Conservation (phyloP, 2,888 invertebrate species). For the Napeogenes sylphis region DNA sequence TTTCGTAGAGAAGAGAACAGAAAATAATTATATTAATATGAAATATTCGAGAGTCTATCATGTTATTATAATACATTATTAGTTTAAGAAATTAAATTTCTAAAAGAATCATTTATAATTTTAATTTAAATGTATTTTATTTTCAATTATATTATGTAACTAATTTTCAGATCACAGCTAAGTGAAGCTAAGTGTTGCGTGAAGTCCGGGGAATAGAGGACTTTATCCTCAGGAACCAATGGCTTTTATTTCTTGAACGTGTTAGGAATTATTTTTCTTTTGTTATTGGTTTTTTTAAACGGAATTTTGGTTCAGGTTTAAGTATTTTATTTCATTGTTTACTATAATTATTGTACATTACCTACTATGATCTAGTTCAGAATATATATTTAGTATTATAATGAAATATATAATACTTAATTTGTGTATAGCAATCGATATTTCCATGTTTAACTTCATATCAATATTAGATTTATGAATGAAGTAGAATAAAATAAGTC, state of each 20-base stretch:
- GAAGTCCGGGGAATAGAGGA: slow-evolving; percentile 29
- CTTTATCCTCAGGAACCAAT: slow-evolving; percentile 33
- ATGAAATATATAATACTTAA: too few relatives aligned
- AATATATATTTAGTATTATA: too few relatives aligned
- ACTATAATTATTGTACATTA: background rate
- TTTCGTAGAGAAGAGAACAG: too few relatives aligned
- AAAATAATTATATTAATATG: too few relatives aligned
- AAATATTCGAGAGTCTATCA: too few relatives aligned
- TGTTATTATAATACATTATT: too few relatives aligned
- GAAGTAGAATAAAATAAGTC: background rate
- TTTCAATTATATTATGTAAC: slow-evolving; percentile 16
- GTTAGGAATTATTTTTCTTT: slow-evolving; percentile 36
- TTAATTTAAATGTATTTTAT: background rate
- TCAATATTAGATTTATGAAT: background rate
- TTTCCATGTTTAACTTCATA: too few relatives aligned
- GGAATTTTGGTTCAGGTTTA: background rate
- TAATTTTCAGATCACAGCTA: slow-evolving; percentile 20
- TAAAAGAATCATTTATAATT: too few relatives aligned
- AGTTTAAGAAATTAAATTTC: too few relatives aligned
- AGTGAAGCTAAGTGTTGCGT: slow-evolving; percentile 33
- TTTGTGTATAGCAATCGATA: too few relatives aligned
- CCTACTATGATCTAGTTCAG: too few relatives aligned
- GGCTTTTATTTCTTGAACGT: slow-evolving; percentile 38
- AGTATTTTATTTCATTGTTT: background rate
- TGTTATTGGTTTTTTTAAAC: slow-evolving; percentile 33